Evolutionary conservation across 1,140 invertebrate genomes (phyloP), one percentile per base, ranked within the genome.

Genomic region (Penaeus indicus): DNA sequence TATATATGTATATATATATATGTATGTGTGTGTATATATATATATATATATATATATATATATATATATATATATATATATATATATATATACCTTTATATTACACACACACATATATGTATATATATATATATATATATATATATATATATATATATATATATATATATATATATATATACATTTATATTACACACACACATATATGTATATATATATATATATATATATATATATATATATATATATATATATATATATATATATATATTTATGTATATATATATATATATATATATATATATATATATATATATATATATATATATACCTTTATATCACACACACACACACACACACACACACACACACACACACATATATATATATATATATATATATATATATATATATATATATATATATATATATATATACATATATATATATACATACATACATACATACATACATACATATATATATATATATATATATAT

Each of bases 81-180:
- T 8, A 80, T 47, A 80, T 47, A 80, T 80, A 80, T 80, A 80
- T 80, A 80, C n/a, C n/a, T n/a, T n/a, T n/a, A n/a, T n/a, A n/a
- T n/a, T 64, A 64, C n/a, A 64, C n/a, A 64, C n/a, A 64, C n/a
- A 64, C n/a, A 64, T 64, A 64, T 64, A n/a, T 64, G n/a, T 64
- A 4, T 64, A 64, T 64, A 64, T 64, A 64, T 64, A 4, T 64
- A 64, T 64, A 64, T 64, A 64, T 64, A 64, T 64, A 64, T 64
- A 64, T 64, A 64, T 64, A 64, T 64, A 64, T 64, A 64, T 64
- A 64, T 64, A 64, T 64, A 64, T 64, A 64, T 64, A 64, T 64
- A 64, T 64, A 64, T 64, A 64, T 64, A 64, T 64, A 64, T 64
- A 64, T 64, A 64, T 64, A 64, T 64, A 64, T 64, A 64, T 64